Base-by-base conservation (phyloP, 2,888 invertebrate species). In the Mimumesa dahlbomi region DNA sequence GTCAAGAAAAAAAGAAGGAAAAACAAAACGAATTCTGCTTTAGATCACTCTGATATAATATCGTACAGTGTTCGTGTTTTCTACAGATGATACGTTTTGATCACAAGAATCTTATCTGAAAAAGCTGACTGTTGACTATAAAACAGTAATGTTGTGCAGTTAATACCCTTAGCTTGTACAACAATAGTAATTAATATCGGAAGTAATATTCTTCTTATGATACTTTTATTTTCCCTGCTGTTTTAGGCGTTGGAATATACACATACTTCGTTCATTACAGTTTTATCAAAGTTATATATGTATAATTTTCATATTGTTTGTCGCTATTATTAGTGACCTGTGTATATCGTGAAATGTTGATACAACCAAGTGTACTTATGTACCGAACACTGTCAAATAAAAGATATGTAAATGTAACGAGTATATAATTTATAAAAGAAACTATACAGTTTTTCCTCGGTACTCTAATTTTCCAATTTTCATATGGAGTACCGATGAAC, bases 281-380 rank as follows among this genome's bases (percentile, higher is more conserved):
- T 64, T 9, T 43, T 25, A 18, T 53, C 46, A 31, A 65, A 46
- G 11, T 42, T 42, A n/a, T 54, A 54, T 40, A 21, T 43, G 46
- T 22, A 65, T 34, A 34, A n/a, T n/a, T n/a, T n/a, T 56, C 14
- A 25, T 40, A 16, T 29, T 45, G 18, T 53, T 50, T 7, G 6
- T 36, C 36, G 34, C 3, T 21, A 38, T 50, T 67, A 50, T 13
- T 43, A 49, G 16, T 16, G 19, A 1, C 50, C 48, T 65, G 34
- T 48, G 29, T 65, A 65, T 11, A 57, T 31, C 19, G 36, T 14
- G 19, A 52, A 53, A 46, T 40, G 19, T 52, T 52, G 13, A 43
- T 29, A 40, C 14, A 58, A 38, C 11, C 31, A 38, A 14, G 21
- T 50, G 46, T 43, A 36, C 31, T 34, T 34, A 11, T 38, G 9